Evolutionary conservation across 53 echinoderm and acorn worm genomes (phyloP), one percentile per base, ranked within the genome.

Genomic region (Zoroaster sp.): DNA sequence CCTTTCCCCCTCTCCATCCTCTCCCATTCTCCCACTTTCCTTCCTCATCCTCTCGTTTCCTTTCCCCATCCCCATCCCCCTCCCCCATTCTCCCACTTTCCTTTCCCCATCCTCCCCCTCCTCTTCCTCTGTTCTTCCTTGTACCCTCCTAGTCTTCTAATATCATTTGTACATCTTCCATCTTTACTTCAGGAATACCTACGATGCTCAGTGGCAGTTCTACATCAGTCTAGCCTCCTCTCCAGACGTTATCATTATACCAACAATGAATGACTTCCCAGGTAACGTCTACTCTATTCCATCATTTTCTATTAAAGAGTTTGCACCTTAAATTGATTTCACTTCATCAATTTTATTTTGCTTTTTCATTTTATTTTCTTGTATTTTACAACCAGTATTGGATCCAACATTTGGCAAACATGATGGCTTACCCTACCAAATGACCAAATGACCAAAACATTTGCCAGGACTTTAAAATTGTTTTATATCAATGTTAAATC

Each of bases 191-290:
- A 93, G 96, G 72, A 92, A 66, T 9, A 79, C 95, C 3, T 94
- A 92, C 73, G 87, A 92, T 72, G 89, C 89, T 34, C 95, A 97
- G 67, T 97, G 97, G 97, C 83, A 92, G 40, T 96, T 73, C 75
- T 93, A 95, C 75, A 87, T 94, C 69, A 73, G 25, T 12, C 74
- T 87, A 32, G 75, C 87, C n/a, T 86, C 88, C 14, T 89, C 93
- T 75, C 91, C 95, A 88, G 89, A 97, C 36, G 43, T 51, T 28
- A 83, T 95, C 31, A 79, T 95, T 53, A 81, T 97, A 51, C 92
- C 95, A 52, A 97, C 97, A 12, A 75, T 97, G 82, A 97, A 97
- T 85, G 97, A 97, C 69, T 97, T 97, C 74, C 92, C 92, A 71
- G 96, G 96, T 96, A 91, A 85, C 11, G 4, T 41, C 55, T 59